phyloP scores from a whole-genome alignment of 2,888 invertebrate species.

The Scaptomyza reducta region DNA sequence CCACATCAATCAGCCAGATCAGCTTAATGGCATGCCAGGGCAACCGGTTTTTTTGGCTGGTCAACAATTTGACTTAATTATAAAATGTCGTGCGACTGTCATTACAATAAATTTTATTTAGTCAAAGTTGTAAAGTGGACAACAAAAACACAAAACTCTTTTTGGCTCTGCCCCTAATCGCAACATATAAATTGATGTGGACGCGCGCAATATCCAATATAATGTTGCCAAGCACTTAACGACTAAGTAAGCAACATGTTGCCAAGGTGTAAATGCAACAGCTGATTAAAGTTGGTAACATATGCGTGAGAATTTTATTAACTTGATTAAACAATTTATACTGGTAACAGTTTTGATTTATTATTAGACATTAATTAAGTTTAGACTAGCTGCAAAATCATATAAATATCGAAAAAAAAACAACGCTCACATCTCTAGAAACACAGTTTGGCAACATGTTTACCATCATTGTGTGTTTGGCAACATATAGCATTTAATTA shows the following conservation, averaged over 20 bases:
- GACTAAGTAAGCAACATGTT: conserved; percentile 42
- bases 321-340: not conserved
- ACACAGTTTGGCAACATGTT: conserved; percentile 32
- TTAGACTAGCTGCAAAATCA: no score
- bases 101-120: conserved; percentile 69
- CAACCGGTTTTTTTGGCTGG: conserved; percentile 49
- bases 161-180: conserved; percentile 55
- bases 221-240: conserved; percentile 54
- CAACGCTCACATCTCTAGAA: conserved; percentile 1
- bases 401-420: no score
- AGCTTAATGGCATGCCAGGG: conserved; percentile 53
- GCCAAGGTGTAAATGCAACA: conserved; percentile 53
- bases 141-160: conserved; percentile 17
- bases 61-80: conserved; percentile 69
- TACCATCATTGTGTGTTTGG: conserved; percentile 4
- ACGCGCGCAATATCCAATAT: conserved; percentile 51
- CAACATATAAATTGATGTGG: conserved; percentile 58
- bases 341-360: no score
- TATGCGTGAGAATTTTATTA: conserved; percentile 12
- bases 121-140: conserved; percentile 44
- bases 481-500: conserved; percentile 58
- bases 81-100: conserved; percentile 74
- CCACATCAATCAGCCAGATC: conserved; percentile 60
- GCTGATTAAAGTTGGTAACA: conserved; percentile 17
- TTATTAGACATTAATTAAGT: no score